These are phyloP conservation scores for Phoenicopterus ruber DNA, from an alignment of 2,113 vertebrate genomes.

Conservation along the genomic window DNA sequence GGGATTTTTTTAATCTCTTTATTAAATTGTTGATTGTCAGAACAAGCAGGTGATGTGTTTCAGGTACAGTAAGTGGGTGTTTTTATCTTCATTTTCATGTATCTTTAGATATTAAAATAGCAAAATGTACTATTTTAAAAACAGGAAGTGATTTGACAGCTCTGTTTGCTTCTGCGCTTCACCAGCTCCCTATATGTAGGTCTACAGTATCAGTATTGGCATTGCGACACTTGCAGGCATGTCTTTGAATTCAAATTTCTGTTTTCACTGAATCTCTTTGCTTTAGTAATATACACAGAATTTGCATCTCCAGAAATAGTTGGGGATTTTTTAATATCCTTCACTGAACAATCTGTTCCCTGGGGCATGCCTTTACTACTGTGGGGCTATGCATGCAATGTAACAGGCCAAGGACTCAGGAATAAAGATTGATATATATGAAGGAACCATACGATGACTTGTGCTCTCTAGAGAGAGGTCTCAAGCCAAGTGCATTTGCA, in stretches of 20 bases:
- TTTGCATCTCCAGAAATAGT: neutral
- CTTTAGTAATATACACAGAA: neutral
- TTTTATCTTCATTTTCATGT: neutral
- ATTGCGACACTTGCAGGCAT: neutral
- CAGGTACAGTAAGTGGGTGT: neutral
- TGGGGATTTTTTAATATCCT: neutral
- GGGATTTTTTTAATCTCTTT: neutral
- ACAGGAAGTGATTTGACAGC: neutral
- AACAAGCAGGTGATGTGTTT: neutral
- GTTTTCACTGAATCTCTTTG: neutral
- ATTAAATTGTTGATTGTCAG: neutral
- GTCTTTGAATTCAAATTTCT: slow-evolving; percentile 47
- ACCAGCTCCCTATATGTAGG: neutral
- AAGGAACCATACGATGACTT: neutral
- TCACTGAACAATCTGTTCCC: neutral
- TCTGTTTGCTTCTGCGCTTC: neutral
- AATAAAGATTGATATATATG: neutral
- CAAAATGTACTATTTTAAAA: neutral
- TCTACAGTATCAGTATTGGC: neutral
- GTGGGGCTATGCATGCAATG: neutral
- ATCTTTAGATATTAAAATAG: neutral
- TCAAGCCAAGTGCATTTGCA: slow-evolving; percentile 33
- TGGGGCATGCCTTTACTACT: neutral
- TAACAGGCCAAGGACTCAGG: neutral
- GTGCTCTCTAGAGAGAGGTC: neutral